Base-by-base conservation (phyloP, 2,113 vertebrate species). In the Nothobranchius kuhntae region DNA sequence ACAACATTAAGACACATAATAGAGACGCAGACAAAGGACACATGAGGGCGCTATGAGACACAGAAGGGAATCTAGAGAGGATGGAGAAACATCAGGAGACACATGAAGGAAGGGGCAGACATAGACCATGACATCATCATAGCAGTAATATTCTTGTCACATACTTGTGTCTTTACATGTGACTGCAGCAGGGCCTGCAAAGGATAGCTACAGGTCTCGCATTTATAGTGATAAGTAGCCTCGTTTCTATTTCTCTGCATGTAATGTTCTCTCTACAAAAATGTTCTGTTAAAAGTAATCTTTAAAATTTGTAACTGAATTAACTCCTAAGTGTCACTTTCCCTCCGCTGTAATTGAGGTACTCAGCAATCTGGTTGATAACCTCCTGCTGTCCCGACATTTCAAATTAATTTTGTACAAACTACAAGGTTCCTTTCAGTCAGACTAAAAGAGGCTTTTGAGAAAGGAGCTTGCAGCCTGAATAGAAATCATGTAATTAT, bases 371-470 rank as follows among this genome's bases (percentile, higher is more conserved):
- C n/a, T 55, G 13, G 50, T 15, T 17, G 14, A 4, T 8, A 17
- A 4, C 9, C 15, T 3, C 45, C 45, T 47, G 45, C 51, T 48
- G 51, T 9, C n/a, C 38, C 38, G 9, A 40, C 38, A 40, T 40
- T 17, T 7, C 53, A 36, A 48, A 58, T 58, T 13, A 58, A 17
- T 35, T 24, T 50, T 61, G 14, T 7, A 26, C 68, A 55, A 46
- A 54, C 26, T 38, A 55, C 38, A 55, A 42, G 10, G n/a, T n/a
- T 14, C 21, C 36, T 65, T 71, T 11, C n/a, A n/a, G 61, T 68
- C n/a, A 53, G 45, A 44, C 24, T 15, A 8, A 42, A 53, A 63
- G 46, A 46, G 38, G 13, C 21, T 35, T 30, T 30, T 30, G 4
- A 30, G 21, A 30, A 30, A 30, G 30, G 30, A 3, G 30, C 30